phyloP scores from a whole-genome alignment of 1,140 invertebrate species.

The Caenorhabditis latens region DNA sequence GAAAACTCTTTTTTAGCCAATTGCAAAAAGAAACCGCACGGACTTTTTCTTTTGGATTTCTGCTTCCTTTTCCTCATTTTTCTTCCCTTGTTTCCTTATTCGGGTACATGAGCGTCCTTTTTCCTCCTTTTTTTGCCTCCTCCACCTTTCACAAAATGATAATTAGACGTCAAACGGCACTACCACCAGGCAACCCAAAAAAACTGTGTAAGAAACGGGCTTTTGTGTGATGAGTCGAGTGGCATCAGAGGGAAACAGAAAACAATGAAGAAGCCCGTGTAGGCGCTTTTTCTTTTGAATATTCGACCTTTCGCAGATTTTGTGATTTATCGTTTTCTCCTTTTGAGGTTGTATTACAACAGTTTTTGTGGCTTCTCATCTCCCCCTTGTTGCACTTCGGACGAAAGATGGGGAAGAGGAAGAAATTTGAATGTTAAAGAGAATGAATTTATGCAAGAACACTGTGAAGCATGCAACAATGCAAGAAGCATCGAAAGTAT shows the following conservation, averaged over 20 bases:
- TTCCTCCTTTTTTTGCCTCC: not conserved
- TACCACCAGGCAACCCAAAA: conserved; percentile 47
- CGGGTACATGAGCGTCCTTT: not conserved
- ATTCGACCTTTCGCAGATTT: conserved; percentile 53
- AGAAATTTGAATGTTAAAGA: conserved; percentile 11
- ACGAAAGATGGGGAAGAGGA: not conserved
- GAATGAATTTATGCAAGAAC: conserved; percentile 24
- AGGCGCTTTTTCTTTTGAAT: conserved; percentile 13
- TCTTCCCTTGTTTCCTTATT: not conserved
- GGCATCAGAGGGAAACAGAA: conserved; percentile 23
- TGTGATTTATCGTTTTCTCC: conserved; percentile 51
- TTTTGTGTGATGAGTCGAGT: conserved; percentile 53
- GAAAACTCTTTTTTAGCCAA: conserved; percentile 28
- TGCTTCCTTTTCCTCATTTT: not conserved
- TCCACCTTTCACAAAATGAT: conserved; percentile 45
- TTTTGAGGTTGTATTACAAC: conserved; percentile 50
- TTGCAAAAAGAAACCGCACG: not conserved
- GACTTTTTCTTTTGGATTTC: not conserved
- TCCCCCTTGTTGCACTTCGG: not conserved
- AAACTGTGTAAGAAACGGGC: conserved; percentile 56
- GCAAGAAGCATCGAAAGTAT: conserved; percentile 38
- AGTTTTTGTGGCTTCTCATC: conserved; percentile 42
- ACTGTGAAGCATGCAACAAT: conserved; percentile 4
- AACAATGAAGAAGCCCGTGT: conserved; percentile 25
- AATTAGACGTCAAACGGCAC: conserved; percentile 56